These are phyloP conservation scores for Oceanites oceanicus DNA, from an alignment of 2,113 vertebrate genomes.

Conservation along the genomic window DNA sequence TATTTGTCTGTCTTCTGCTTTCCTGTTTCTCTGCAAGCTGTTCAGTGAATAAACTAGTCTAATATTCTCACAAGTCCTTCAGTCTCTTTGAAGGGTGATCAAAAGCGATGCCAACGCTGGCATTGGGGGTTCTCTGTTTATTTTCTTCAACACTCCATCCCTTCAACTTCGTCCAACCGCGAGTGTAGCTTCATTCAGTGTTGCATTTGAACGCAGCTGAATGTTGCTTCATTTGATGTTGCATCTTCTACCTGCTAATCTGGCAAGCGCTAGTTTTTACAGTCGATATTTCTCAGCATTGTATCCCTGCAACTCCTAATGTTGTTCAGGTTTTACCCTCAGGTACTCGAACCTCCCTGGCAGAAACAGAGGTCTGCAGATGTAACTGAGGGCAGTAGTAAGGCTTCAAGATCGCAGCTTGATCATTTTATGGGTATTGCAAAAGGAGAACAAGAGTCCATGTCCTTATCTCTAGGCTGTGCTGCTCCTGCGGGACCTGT, in stretches of 20 bases:
- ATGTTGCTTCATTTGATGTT: not conserved
- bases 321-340: not conserved
- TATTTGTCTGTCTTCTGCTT: not conserved
- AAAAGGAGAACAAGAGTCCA: not conserved
- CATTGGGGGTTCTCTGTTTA: not conserved
- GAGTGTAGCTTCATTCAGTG: not conserved
- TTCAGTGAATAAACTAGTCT: not conserved
- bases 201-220: not conserved
- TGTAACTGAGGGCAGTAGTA: not conserved
- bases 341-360: not conserved
- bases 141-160: not conserved
- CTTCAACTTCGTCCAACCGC: not conserved
- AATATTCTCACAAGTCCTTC: not conserved
- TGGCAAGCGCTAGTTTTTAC: not conserved
- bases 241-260: not conserved
- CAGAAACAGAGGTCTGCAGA: not conserved
- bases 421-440: not conserved
- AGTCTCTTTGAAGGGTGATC: not conserved
- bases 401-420: not conserved
- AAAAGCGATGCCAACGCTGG: not conserved
- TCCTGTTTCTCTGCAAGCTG: not conserved
- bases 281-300: not conserved
- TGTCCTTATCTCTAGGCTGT: not conserved
- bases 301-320: not conserved
- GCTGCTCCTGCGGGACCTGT: not conserved